Base-by-base conservation (phyloP, 2,113 vertebrate genomes). In the Myanophis thanlyinensis region DNA sequence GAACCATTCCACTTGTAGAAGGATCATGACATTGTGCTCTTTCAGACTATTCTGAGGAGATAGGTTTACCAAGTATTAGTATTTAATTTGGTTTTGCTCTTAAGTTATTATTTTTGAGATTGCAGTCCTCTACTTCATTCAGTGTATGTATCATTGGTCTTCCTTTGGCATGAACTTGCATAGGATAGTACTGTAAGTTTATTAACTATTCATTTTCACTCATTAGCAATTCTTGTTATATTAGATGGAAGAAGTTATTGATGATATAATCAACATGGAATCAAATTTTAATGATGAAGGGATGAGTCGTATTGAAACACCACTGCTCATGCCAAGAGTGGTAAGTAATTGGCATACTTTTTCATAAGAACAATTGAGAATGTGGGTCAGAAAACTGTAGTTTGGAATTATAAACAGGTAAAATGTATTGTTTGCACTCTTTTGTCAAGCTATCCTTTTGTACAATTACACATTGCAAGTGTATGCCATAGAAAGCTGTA, bases 201-300 rank as follows among this genome's bases (percentile, higher is more conserved):
- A n/a, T 59, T 89, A 85, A 62, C 46, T 30, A 62, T 40, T 40
- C 86, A 18, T 44, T 92, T 94, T 27, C 92, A 88, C 53, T 88
- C 52, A 91, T 46, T 93, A 94, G 53, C 90, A 94, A 95, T 48
- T 88, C 56, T 95, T 96, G 56, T 97, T 97, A 97, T 96, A 48
- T 97, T 98, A 99, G 97, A 98, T 99, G 98, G 98, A 99, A 97
- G 98, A 99, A 93, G 98, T 99, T 96, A 98, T 99, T 97, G 98
- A 99, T 98, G 98, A 99, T 97, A 98, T 99, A 94, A 99, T 99
- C 94, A 97, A 97, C 97, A 98, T 98, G 97, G 98, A 99, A 97
- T 98, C 98, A 89, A 98, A 97, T 93, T 99, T 99, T 97, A 98
- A 99, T 97, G 98, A 99, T 94, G 98, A 99, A 96, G 98, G 97